Conservation (phyloP, 2,888 invertebrate species). For the Lasioglossum marginatum region DNA sequence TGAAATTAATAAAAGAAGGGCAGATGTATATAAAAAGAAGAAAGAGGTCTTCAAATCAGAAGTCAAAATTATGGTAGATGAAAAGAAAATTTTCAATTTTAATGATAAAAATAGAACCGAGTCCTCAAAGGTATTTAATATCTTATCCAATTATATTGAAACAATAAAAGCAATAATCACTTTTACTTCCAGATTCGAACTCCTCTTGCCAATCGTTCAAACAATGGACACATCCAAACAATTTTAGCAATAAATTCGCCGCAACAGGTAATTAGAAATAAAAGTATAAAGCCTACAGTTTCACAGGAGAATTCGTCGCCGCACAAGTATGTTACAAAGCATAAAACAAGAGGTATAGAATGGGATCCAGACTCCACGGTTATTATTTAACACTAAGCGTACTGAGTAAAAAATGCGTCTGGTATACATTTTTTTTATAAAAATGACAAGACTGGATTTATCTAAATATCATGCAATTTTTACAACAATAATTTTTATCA, state of each 20-base stretch:
- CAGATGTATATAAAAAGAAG: constrained; percentile 51
- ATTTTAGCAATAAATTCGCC: constrained; percentile 68
- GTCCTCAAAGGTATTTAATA: constrained; percentile 60
- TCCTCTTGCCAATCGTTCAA: constrained; percentile 80
- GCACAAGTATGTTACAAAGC: constrained; percentile 62
- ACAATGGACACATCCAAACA: constrained; percentile 69
- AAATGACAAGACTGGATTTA: no score
- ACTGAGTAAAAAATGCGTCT: no score
- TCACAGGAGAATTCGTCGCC: constrained; percentile 80
- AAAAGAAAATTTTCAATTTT: constrained; percentile 59
- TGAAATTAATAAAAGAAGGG: constrained; percentile 49
- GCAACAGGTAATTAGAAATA: constrained; percentile 71
- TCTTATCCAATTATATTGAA: not conserved
- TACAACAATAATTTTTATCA: no score
- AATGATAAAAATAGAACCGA: constrained; percentile 65
- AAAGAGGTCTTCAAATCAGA: constrained; percentile 56
- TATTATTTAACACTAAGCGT: constrained; percentile 38
- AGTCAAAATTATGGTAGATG: constrained; percentile 62
- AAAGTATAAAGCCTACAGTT: constrained; percentile 55
- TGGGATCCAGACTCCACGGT: constrained; percentile 79
- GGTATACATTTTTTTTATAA: no score
- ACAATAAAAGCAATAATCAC: constrained; percentile 17
- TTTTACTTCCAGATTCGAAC: constrained; percentile 74
- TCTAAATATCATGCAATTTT: no score
- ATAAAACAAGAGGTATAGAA: constrained; percentile 71